phyloP scores from a whole-genome alignment of 2,797 vertebrate genomes.

The Echeneis naucrates region DNA sequence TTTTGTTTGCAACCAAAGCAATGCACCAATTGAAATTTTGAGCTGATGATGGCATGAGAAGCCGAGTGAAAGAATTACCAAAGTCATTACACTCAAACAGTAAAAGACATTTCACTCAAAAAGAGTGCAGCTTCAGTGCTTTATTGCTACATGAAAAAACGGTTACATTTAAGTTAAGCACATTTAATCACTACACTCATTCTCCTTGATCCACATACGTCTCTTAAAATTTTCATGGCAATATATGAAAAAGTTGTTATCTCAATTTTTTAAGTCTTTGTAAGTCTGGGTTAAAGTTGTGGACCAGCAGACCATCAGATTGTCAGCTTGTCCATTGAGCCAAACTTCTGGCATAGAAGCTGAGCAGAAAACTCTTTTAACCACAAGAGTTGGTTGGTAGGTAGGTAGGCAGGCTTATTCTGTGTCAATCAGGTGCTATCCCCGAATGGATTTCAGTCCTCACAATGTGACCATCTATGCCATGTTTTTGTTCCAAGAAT shows the following conservation, averaged over 20 bases:
- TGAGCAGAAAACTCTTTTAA: neutral
- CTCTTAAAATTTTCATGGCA: neutral
- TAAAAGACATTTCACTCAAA: neutral
- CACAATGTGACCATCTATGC: neutral
- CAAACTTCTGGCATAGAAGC: neutral
- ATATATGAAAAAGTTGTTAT: neutral
- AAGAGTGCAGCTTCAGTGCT: too few species aligned
- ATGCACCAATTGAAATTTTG: neutral
- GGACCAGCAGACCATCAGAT: neutral
- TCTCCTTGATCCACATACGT: neutral
- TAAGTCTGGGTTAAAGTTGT: neutral
- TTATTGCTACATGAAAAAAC: neutral
- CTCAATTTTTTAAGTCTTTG: too few species aligned
- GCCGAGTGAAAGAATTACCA: too few species aligned
- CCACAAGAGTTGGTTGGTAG: neutral
- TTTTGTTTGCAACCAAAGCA: neutral
- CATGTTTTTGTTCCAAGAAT: neutral
- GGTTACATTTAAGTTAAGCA: neutral
- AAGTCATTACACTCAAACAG: too few species aligned
- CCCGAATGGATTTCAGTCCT: neutral
- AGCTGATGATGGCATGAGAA: neutral
- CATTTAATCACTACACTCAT: too few species aligned
- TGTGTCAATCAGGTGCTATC: neutral
- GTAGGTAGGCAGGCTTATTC: neutral
- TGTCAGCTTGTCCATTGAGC: neutral